Evolutionary conservation across 2,113 vertebrate species (phyloP).

Genomic region (Urocynchramus pylzowi): DNA sequence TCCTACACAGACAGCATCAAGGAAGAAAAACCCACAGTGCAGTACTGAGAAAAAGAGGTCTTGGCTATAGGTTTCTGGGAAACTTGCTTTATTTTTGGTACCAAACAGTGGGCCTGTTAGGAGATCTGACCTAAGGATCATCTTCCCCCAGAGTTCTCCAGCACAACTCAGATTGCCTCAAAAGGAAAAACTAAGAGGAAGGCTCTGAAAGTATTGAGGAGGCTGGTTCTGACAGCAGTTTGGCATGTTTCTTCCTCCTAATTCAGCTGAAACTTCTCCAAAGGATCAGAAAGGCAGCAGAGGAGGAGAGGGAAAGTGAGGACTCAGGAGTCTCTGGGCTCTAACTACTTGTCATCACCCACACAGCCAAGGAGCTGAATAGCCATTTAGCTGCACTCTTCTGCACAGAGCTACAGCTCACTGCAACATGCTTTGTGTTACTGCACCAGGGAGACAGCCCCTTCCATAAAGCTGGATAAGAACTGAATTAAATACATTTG

Average conservation of each 20-base stretch:
- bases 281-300: constrained; percentile 2
- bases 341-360: constrained; percentile 46
- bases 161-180: background rate
- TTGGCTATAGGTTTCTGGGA: background rate
- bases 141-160: background rate
- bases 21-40: background rate
- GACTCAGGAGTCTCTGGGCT: constrained; percentile 13
- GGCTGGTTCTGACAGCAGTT: background rate
- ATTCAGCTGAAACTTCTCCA: constrained; percentile 12
- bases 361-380: constrained; percentile 22
- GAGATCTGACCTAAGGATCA: background rate
- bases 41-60: background rate
- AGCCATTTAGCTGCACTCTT: constrained; percentile 2
- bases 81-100: background rate
- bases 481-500: constrained; percentile 58
- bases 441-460: background rate
- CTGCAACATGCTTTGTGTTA: constrained; percentile 23
- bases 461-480: constrained; percentile 18
- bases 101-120: background rate
- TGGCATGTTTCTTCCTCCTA: background rate
- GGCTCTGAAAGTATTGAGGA: background rate
- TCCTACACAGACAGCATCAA: background rate
- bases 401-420: background rate
- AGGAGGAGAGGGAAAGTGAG: constrained; percentile 4
- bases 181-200: background rate